phyloP scores from a whole-genome alignment of 2,797 vertebrate species.

The Glossophaga mutica region DNA sequence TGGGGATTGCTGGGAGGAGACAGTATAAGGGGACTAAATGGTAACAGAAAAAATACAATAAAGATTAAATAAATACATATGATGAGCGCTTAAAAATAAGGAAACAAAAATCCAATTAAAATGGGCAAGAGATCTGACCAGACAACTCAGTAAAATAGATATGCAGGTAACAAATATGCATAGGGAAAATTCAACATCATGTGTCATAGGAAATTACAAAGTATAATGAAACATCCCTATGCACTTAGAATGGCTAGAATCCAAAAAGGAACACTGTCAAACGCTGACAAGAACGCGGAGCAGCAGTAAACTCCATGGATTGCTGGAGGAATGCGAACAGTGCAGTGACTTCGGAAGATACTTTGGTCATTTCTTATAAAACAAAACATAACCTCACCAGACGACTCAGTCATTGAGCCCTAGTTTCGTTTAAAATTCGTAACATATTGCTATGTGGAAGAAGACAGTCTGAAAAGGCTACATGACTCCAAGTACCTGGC shows the following conservation, averaged over 20 bases:
- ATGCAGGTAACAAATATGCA: neutral
- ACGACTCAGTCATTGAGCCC: neutral
- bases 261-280: neutral
- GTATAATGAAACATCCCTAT: neutral
- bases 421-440: neutral
- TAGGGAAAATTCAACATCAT: neutral
- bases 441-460: neutral
- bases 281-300: neutral
- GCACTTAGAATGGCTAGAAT: neutral
- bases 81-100: too few relatives aligned
- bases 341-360: neutral
- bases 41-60: too few relatives aligned
- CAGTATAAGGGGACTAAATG: too few relatives aligned
- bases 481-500: neutral
- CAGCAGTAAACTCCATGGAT: too few relatives aligned
- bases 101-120: too few relatives aligned
- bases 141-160: too few relatives aligned
- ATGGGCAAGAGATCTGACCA: too few relatives aligned
- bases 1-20: too few relatives aligned
- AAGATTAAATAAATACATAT: too few relatives aligned
- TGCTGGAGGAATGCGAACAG: neutral
- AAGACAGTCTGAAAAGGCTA: neutral
- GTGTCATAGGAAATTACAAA: neutral
- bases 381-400: neutral
- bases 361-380: neutral